Base-by-base conservation (phyloP, 2,888 invertebrate genomes). In the Hyposoter dolosus region DNA sequence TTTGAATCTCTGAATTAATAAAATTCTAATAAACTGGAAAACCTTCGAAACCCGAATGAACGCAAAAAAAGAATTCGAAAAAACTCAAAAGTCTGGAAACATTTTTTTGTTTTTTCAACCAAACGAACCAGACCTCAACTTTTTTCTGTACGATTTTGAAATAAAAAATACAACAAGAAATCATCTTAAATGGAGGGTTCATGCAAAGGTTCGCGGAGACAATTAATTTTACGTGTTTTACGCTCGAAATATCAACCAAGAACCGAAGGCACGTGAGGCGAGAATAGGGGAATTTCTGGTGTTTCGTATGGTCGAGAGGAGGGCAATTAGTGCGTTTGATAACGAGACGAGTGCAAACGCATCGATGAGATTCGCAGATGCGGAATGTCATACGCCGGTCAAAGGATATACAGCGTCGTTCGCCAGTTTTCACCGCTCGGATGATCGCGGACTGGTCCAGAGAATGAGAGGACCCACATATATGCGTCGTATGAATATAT, bases 311-410 rank as follows among this genome's bases (percentile, higher is more conserved):
- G 40, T 35, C 74, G 78, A 47, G 78, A 65, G 69, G 74, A 72
- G 68, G 81, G 84, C 86, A 86, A 86, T 86, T 86, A 86, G 84
- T 60, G 56, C 80, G 80, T 45, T 74, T 77, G 81, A 77, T 82
- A 79, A 85, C 76, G 72, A 32, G 28, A 45, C 71, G 71, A n/a
- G 66, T 32, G 69, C 50, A 83, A 66, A 72, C 83, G 81, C 81
- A 78, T 74, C 69, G 84, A 66, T 79, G 66, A 79, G 87, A 84
- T 86, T 86, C 85, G 86, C 82, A 83, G 86, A 83, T 35, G 78
- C 87, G 85, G 87, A 88, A 88, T 87, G 86, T 69, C 68, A 76
- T n/a, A 68, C 50, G 71, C 68, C 75, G 84, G 84, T 86, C 86
- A 86, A 86, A 86, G 86, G 86, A 86, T 84, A 40, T 35, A 60